phyloP scores from a whole-genome alignment of 2,797 vertebrate species.

The Chelmon rostratus region DNA sequence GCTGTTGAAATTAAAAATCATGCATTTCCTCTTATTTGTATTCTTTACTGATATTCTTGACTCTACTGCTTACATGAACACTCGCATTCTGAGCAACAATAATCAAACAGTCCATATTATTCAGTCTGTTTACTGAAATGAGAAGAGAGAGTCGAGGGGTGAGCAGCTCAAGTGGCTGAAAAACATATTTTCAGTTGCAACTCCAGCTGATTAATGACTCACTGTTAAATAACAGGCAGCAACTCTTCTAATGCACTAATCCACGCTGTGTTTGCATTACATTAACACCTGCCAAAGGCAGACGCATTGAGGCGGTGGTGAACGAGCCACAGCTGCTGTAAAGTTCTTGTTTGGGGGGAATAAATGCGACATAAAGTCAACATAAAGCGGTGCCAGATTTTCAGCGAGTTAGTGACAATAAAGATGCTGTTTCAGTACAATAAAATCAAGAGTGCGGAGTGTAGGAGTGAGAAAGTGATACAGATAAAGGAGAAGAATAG shows the following conservation, averaged over 20 bases:
- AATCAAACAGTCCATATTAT: neutral
- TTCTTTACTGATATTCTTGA: neutral
- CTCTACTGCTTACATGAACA: neutral
- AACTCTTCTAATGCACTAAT: neutral
- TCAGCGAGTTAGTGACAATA: neutral
- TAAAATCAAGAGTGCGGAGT: slow-evolving; percentile 26
- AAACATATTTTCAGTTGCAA: neutral
- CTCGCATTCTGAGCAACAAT: neutral
- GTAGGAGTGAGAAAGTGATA: slow-evolving; percentile 38
- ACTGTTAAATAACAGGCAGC: neutral
- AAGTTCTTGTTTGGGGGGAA: neutral
- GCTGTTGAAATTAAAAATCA: neutral
- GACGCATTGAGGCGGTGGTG: neutral
- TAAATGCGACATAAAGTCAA: neutral
- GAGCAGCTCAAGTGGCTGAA: neutral
- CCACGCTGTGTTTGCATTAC: neutral
- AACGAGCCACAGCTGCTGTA: neutral
- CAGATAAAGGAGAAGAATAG: slow-evolving; percentile 59
- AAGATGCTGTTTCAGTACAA: neutral
- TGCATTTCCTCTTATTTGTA: neutral
- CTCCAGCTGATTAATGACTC: neutral
- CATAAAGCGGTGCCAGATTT: neutral
- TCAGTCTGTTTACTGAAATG: slow-evolving; percentile 8
- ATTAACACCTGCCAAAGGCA: neutral
- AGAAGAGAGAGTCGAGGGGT: neutral